Percentiles rank a stretch among this genome's conserved stretches.
phyloP scores from a whole-genome alignment of 1,140 invertebrate genomes.

The Lucilia cuprina region DNA sequence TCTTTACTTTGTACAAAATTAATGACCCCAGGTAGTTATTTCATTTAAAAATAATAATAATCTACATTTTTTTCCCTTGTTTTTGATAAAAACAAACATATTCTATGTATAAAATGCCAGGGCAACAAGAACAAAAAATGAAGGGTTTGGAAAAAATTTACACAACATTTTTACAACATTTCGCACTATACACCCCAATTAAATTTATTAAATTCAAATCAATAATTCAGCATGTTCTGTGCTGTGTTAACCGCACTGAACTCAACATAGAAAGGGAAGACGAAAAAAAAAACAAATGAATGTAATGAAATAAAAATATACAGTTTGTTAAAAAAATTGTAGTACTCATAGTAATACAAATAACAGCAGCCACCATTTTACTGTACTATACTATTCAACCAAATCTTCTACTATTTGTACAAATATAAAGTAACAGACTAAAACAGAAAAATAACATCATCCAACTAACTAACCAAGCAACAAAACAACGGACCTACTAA shows the following conservation, averaged over 20 bases:
- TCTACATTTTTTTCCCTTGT: neutral
- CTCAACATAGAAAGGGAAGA: neutral
- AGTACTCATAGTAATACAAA: too few species aligned
- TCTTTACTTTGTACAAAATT: neutral
- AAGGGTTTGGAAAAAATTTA: neutral
- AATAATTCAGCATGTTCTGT: slow-evolving; percentile 47
- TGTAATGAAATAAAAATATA: neutral
- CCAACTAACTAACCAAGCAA: too few species aligned
- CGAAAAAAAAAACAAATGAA: neutral
- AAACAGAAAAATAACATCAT: too few species aligned
- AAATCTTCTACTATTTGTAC: too few species aligned
- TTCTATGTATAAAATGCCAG: neutral
- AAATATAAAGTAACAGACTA: too few species aligned
- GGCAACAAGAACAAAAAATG: neutral
- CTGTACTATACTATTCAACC: too few species aligned
- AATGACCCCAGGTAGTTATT: neutral
- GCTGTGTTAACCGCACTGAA: slow-evolving; percentile 35
- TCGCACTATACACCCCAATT: slow-evolving; percentile 42
- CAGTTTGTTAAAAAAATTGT: neutral
- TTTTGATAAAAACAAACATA: neutral
- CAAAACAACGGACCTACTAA: neutral
- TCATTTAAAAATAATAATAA: neutral
- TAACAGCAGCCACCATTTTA: too few species aligned
- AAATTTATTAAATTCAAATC: slow-evolving; percentile 53
- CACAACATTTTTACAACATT: slow-evolving; percentile 14